These are phyloP conservation scores for Hetaerina americana DNA, from an alignment of 1,140 invertebrate species.

Conservation along the genomic window DNA sequence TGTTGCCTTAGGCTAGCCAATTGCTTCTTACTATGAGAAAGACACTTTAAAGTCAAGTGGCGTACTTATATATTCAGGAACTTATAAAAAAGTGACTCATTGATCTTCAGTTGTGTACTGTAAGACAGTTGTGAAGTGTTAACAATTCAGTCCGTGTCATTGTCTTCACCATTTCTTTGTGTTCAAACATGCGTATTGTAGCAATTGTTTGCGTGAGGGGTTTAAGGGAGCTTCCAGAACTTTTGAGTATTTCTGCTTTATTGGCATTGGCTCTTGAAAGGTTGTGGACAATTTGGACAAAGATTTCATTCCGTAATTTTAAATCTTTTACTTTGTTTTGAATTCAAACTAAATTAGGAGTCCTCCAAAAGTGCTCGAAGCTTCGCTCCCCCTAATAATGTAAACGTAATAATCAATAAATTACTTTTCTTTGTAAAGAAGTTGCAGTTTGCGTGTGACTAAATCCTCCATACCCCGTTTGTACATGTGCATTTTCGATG, in stretches of 20 bases:
- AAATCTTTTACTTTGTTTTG: not conserved
- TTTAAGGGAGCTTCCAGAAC: not conserved
- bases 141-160: not conserved
- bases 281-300: too few relatives aligned
- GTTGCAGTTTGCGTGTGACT: not conserved
- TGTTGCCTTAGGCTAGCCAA: constrained; percentile 2
- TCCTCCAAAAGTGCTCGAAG: not conserved
- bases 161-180: not conserved
- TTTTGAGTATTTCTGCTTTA: not conserved
- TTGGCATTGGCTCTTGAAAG: not conserved
- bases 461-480: not conserved
- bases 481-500: not conserved
- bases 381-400: not conserved
- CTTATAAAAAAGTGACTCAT: not conserved
- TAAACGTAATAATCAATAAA: not conserved
- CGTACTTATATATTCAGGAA: not conserved
- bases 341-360: too few relatives aligned
- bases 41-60: not conserved
- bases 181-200: not conserved
- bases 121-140: not conserved
- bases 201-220: not conserved
- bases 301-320: not conserved
- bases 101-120: not conserved
- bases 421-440: not conserved
- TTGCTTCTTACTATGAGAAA: constrained; percentile 5